These are phyloP conservation scores for Arctia plantaginis DNA, from an alignment of 2,888 invertebrate genomes.

Conservation along the genomic window DNA sequence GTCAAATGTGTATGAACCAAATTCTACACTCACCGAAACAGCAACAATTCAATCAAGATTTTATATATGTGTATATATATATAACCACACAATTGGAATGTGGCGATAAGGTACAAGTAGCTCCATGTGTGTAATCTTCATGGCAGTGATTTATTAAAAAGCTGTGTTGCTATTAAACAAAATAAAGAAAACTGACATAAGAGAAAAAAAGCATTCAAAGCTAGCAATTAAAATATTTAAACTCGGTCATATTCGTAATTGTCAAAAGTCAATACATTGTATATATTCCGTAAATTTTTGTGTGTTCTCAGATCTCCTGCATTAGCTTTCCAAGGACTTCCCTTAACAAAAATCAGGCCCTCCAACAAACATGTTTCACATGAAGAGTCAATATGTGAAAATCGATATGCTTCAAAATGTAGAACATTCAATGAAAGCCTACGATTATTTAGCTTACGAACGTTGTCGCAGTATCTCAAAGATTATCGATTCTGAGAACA, in stretches of 20 bases:
- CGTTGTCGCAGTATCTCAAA: not conserved
- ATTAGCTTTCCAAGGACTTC: not conserved
- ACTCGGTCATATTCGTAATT: not conserved
- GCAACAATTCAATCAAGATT: conserved; percentile 33
- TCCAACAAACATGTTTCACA: not conserved
- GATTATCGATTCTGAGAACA: not conserved
- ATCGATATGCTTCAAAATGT: not conserved
- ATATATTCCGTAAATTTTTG: not conserved
- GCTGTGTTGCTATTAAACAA: conserved; percentile 19
- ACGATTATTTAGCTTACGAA: not conserved
- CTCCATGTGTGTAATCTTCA: conserved; percentile 35
- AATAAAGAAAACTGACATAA: not conserved
- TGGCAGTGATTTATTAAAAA: conserved; percentile 43
- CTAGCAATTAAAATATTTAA: not conserved
- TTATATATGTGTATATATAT: conserved; percentile 37
- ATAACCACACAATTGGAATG: conserved; percentile 68
- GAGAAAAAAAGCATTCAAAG: conserved; percentile 2
- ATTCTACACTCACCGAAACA: conserved; percentile 19
- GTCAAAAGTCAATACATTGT: not conserved
- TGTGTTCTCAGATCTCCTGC: not conserved
- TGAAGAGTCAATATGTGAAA: not conserved
- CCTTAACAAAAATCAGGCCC: not conserved
- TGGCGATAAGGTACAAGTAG: conserved; percentile 66
- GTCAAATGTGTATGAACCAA: conserved; percentile 19
- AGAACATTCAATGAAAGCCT: not conserved